Conservation (phyloP, 2,113 vertebrate species). For the Mus pahari region DNA sequence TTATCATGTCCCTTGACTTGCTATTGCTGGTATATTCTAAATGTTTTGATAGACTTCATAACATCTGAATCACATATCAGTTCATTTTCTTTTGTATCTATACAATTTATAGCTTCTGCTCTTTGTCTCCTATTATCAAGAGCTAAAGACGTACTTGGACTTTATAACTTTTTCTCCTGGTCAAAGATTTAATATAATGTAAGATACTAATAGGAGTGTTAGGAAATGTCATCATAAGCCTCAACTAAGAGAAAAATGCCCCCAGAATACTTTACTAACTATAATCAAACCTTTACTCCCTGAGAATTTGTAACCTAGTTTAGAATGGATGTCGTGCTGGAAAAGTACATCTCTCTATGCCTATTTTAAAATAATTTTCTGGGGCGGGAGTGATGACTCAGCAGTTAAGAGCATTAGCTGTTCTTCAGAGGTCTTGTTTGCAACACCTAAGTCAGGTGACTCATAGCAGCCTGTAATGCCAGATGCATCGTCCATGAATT, state of each 20-base stretch:
- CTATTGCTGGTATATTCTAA: not conserved
- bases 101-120: not conserved
- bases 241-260: not conserved
- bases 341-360: slow-evolving; percentile 17
- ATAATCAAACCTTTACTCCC: not conserved
- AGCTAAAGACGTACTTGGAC: not conserved
- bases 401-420: not conserved
- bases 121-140: not conserved
- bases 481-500: not conserved
- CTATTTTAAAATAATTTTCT: not conserved
- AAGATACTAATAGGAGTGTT: not conserved
- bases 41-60: slow-evolving; percentile 17
- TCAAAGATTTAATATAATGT: slow-evolving; percentile 26
- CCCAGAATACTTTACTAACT: not conserved
- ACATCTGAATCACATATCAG: not conserved
- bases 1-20: not conserved
- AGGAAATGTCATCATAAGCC: not conserved
- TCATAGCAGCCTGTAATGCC: not conserved
- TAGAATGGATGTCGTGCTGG: slow-evolving; percentile 26
- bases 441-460: not conserved
- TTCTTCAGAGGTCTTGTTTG: not conserved
- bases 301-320: not conserved
- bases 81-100: not conserved
- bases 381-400: no score
- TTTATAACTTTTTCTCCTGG: not conserved